Conservation (phyloP, 1,140 invertebrate genomes). For the Sycobia sp. region DNA sequence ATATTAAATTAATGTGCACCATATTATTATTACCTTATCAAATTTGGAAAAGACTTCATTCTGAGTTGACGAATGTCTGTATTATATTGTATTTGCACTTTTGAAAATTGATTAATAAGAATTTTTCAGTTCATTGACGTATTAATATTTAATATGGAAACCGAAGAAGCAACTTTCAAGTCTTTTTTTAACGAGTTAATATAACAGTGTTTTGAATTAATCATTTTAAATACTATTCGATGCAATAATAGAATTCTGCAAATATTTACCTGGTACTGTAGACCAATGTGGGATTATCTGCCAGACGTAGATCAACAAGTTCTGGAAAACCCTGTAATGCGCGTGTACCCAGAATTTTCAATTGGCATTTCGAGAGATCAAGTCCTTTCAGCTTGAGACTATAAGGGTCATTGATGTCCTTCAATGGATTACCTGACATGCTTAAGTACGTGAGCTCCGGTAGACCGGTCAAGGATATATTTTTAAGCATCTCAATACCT, state of each 20-base stretch:
- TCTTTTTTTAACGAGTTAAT: no score
- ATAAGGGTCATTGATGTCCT: constrained; percentile 41
- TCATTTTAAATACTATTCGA: background rate
- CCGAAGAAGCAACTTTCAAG: no score
- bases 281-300: constrained; percentile 49
- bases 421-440: constrained; percentile 50
- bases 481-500: constrained; percentile 45
- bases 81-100: background rate
- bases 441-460: constrained; percentile 45
- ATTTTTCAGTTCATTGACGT: no score
- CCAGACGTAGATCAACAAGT: constrained; percentile 47
- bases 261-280: constrained; percentile 48
- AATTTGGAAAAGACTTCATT: no score
- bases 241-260: no score
- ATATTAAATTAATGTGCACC: no score
- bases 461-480: constrained; percentile 42
- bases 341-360: constrained; percentile 47
- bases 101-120: no score
- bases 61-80: no score
- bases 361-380: constrained; percentile 52
- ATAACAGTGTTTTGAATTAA: no score
- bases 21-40: no score
- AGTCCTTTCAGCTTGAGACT: constrained; percentile 48
- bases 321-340: constrained; percentile 47
- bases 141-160: no score